A percentile compares a stretch with the other conserved stretches of the same genome.
Conservation (phyloP, 2,888 invertebrate species). For the Drosophila austrosaltans region DNA sequence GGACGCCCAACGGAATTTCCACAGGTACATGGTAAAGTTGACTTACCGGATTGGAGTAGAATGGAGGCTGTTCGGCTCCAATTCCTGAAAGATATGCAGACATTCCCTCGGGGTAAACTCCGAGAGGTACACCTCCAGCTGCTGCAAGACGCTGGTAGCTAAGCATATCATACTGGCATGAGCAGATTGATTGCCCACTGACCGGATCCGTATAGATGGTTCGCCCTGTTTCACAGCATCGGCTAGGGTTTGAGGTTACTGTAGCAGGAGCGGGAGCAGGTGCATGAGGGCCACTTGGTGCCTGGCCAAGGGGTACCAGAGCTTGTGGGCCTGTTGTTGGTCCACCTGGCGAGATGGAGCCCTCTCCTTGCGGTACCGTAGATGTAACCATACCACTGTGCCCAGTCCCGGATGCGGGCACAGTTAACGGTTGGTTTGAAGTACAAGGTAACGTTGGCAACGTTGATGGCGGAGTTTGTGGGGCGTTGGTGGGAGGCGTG, state of each 20-base stretch:
- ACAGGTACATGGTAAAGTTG: conserved; percentile 33
- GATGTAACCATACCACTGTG: conserved; percentile 83
- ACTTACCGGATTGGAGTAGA: conserved; percentile 93
- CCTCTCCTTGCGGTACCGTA: conserved; percentile 84
- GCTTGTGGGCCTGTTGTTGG: conserved; percentile 69
- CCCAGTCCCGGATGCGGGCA: conserved; percentile 43
- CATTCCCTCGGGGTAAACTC: conserved; percentile 93
- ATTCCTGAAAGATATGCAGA: conserved; percentile 93
- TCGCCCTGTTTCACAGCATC: conserved; percentile 96
- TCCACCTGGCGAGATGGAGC: conserved; percentile 85
- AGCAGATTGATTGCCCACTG: conserved; percentile 94
- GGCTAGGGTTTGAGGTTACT: conserved; percentile 58
- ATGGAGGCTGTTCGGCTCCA: conserved; percentile 93
- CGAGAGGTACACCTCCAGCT: conserved; percentile 88
- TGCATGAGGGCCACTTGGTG: conserved; percentile 38
- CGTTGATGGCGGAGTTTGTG: conserved; percentile 83
- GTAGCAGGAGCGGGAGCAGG: conserved; percentile 34
- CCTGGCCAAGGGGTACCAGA: conserved; percentile 67
- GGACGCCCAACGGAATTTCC: conserved; percentile 26
- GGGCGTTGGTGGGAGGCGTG: conserved; percentile 77
- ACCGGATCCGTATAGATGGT: conserved; percentile 95
- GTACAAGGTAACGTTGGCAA: conserved; percentile 62
- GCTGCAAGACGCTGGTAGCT: conserved; percentile 89
- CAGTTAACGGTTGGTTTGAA: conserved; percentile 55
- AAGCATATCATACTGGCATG: conserved; percentile 95